phyloP scores from a whole-genome alignment of 2,797 vertebrate genomes.

The Ficedula albicollis region DNA sequence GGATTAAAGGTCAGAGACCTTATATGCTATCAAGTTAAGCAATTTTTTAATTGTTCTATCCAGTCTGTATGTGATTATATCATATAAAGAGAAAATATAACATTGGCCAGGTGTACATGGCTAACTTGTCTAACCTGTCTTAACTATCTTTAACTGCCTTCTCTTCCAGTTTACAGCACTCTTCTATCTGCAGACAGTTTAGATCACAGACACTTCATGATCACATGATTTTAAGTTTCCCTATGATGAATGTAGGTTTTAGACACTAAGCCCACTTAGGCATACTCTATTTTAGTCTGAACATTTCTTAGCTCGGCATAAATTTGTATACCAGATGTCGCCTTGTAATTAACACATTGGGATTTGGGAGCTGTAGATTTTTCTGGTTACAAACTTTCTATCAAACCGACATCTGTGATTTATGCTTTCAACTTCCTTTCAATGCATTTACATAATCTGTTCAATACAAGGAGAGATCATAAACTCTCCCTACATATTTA shows the following conservation, averaged over 20 bases:
- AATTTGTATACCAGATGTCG: constrained; percentile 81
- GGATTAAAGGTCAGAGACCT: neutral
- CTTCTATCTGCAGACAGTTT: constrained; percentile 42
- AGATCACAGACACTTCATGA: neutral
- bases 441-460: constrained; percentile 82
- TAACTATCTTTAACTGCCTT: neutral
- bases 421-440: constrained; percentile 76
- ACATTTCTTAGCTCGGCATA: constrained; percentile 78
- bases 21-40: neutral
- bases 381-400: constrained; percentile 79
- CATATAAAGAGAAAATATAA: neutral
- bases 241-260: constrained; percentile 40
- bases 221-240: constrained; percentile 60
- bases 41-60: neutral
- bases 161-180: neutral
- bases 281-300: constrained; percentile 73
- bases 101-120: neutral
- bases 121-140: neutral
- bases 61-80: neutral
- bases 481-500: constrained; percentile 66
- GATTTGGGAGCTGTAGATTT: constrained; percentile 78
- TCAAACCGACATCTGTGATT: constrained; percentile 82
- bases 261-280: constrained; percentile 59
- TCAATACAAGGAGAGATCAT: constrained; percentile 72
- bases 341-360: constrained; percentile 79